Conservation (phyloP, 2,797 vertebrate species). For the Emys orbicularis region DNA sequence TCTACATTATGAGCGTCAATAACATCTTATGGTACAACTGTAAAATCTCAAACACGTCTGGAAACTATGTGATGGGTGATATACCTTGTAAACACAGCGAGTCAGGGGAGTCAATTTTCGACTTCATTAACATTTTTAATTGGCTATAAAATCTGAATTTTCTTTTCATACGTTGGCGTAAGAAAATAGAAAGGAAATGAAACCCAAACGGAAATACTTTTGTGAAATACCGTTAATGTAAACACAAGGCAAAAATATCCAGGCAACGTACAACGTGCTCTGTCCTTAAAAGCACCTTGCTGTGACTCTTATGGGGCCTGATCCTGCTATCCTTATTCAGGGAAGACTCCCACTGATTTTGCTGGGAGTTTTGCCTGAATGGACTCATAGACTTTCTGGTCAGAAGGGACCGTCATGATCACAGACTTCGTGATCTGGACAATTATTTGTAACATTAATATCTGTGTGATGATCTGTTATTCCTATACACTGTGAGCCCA, state of each 20-base stretch:
- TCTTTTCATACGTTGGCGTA: not conserved
- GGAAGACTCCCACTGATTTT: not conserved
- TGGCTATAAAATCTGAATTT: not conserved
- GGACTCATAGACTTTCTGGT: not conserved
- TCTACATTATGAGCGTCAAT: not conserved
- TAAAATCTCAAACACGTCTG: not conserved
- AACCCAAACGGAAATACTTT: not conserved
- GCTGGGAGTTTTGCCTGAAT: not conserved
- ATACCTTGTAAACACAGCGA: not conserved
- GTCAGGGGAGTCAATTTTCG: slow-evolving; percentile 1
- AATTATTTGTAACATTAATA: not conserved
- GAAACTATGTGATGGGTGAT: not conserved
- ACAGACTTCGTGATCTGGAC: not conserved
- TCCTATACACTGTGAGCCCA: not conserved
- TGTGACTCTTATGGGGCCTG: not conserved
- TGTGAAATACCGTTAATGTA: fast-evolving
- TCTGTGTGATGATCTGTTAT: not conserved
- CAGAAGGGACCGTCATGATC: not conserved
- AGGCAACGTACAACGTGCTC: not conserved
- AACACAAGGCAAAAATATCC: not conserved
- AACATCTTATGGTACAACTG: not conserved
- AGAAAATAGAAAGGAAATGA: not conserved
- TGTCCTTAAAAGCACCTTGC: not conserved
- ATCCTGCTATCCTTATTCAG: not conserved
- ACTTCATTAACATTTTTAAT: slow-evolving; percentile 11